A percentile compares a stretch with the other conserved stretches of the same genome.
phyloP scores from a whole-genome alignment of 2,113 vertebrate species.

The Ptilonorhynchus violaceus region DNA sequence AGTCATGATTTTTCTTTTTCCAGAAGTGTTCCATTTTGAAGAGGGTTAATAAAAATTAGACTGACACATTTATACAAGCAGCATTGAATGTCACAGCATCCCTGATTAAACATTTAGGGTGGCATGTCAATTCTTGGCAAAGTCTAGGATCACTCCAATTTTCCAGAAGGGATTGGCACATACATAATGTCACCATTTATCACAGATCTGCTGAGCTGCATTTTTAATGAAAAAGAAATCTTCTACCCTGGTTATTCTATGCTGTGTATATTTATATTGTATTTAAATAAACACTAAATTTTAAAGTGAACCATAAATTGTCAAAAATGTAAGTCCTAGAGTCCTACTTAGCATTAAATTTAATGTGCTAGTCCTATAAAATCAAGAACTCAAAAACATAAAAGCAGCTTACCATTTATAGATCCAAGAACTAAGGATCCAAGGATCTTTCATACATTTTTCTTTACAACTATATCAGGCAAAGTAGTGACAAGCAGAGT shows the following conservation, averaged over 20 bases:
- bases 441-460: background rate
- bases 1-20: background rate
- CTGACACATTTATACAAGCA: background rate
- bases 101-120: slow-evolving; percentile 30
- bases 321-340: background rate
- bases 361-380: background rate
- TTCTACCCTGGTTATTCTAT: background rate
- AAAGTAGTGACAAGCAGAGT: background rate
- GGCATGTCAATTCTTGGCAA: slow-evolving; percentile 31
- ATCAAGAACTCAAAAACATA: background rate
- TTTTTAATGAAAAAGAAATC: background rate
- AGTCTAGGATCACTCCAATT: slow-evolving; percentile 8
- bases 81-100: slow-evolving; percentile 23
- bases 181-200: slow-evolving; percentile 15
- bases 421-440: background rate
- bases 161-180: slow-evolving; percentile 24
- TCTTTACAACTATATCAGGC: background rate
- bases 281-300: background rate
- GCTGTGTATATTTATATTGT: background rate
- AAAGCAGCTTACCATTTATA: background rate
- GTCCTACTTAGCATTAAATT: background rate
- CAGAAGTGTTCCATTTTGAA: background rate
- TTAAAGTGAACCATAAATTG: background rate
- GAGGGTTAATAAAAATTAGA: slow-evolving; percentile 5
- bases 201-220: slow-evolving; percentile 9